Base-by-base conservation (phyloP, 2,888 invertebrate genomes). In the Sphaerolaimus hirsutus region DNA sequence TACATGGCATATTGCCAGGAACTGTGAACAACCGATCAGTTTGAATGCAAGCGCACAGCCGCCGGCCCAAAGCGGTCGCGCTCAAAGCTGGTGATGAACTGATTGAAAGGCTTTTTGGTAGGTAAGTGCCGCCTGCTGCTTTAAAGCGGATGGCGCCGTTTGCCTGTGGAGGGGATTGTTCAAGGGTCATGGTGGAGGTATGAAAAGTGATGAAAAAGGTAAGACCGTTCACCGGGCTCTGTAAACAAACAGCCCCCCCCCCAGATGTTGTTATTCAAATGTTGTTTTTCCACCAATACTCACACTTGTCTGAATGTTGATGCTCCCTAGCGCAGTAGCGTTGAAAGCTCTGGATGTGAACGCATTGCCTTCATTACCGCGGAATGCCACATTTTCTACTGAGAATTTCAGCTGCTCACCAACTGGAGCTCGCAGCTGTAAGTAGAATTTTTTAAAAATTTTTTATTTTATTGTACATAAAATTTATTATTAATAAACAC, bases 281-380 rank as follows among this genome's bases (percentile, higher is more conserved):
- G n/a, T n/a, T n/a, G n/a, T n/a, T n/a, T n/a, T n/a, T n/a, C n/a
- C n/a, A n/a, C n/a, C n/a, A n/a, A n/a, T n/a, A 27, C 43, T 5
- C 14, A 45, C 45, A 3, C 19, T 14, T 2, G 45, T 45, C 19
- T 27, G 26, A 12, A 45, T 19, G 12, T 29, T 17, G 29, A 45
- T 38, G 45, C 40, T 29, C 40, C 40, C 29, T 22, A 12, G 25
- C 17, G 40, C 45, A 2, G 2, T 4, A 4, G 29, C 2, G 3
- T 14, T 19, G 22, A 45, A 17, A 5, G 38, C 2, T 7, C 22
- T 37, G 2, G 27, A 17, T 3, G 17, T 27, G 40, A 48, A 48
- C 24, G 4, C n/a, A 27, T 48, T 48, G 36, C 45, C 45, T 22
- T 48, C 48, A 37, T 45, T 48, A 21, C 48, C 48, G 24, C 42